These are phyloP conservation scores for Heliocidaris tuberculata DNA, from an alignment of 35 echinoderm and acorn worm genomes.

Conservation along the genomic window DNA sequence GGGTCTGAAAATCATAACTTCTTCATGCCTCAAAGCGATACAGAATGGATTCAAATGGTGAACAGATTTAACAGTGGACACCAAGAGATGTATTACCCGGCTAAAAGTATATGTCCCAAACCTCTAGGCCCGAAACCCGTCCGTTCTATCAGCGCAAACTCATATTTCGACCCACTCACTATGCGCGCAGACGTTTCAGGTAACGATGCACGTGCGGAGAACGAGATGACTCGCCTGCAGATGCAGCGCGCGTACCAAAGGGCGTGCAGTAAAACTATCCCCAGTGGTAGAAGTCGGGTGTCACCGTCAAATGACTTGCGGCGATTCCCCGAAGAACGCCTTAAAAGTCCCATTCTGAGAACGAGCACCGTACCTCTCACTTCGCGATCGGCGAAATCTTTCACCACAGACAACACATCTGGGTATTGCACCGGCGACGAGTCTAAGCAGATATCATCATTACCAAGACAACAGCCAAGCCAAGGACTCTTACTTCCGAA, in stretches of 20 bases:
- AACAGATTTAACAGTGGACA: constrained; percentile 8
- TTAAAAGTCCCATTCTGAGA: neutral
- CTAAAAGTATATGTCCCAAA: neutral
- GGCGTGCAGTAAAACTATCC: neutral
- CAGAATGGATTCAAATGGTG: constrained; percentile 43
- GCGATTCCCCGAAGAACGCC: neutral
- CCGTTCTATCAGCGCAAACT: constrained; percentile 30
- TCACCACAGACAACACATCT: neutral
- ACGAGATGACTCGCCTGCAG: neutral
- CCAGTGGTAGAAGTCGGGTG: neutral
- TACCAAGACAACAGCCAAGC: neutral
- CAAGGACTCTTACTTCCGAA: neutral
- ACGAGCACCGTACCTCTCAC: neutral
- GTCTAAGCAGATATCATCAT: neutral
- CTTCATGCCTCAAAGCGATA: neutral
- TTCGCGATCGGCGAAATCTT: neutral
- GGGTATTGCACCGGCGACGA: neutral
- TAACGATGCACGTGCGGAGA: neutral
- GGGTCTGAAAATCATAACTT: neutral
- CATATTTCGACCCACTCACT: neutral
- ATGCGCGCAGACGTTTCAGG: neutral
- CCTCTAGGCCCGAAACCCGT: neutral
- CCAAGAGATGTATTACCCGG: neutral
- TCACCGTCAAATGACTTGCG: neutral
- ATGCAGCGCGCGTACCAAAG: constrained; percentile 42